Percentiles rank a stretch among this genome's conserved stretches.
Evolutionary conservation across 2,888 invertebrate species (phyloP).

Genomic region (Molanna angustata): DNA sequence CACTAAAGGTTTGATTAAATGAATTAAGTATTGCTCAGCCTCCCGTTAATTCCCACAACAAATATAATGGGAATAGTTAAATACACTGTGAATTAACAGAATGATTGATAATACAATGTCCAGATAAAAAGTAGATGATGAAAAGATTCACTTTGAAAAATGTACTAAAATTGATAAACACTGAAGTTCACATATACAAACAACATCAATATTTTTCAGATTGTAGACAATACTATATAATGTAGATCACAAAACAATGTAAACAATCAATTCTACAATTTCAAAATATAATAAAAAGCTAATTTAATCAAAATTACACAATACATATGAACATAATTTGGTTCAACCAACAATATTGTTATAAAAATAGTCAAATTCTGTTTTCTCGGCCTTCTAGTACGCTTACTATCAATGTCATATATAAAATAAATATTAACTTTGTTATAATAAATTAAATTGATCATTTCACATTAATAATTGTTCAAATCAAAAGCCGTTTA

Average conservation of each 20-base stretch:
- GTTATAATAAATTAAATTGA: too few species aligned
- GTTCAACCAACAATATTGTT: too few species aligned
- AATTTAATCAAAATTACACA: too few species aligned
- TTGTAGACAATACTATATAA: slow-evolving; percentile 20
- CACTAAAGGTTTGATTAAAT: background rate
- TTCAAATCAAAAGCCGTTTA: too few species aligned
- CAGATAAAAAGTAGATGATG: background rate
- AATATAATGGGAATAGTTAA: background rate
- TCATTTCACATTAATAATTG: too few species aligned
- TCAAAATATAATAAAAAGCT: background rate
- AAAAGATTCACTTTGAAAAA: background rate
- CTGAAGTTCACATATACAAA: slow-evolving; percentile 31
- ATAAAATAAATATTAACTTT: too few species aligned
- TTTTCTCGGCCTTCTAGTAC: too few species aligned
- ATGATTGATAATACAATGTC: too few species aligned
- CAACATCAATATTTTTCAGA: slow-evolving; percentile 23
- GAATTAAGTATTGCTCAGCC: background rate
- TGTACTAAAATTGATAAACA: slow-evolving; percentile 13
- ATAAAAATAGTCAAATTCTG: too few species aligned
- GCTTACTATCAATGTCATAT: too few species aligned
- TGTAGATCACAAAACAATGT: slow-evolving; percentile 18
- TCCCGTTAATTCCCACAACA: background rate
- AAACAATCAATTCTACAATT: slow-evolving; percentile 9
- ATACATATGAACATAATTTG: too few species aligned
- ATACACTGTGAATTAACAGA: too few species aligned